Evolutionary conservation across 2,888 invertebrate genomes (phyloP).

Genomic region (Cyaniris semiargus): DNA sequence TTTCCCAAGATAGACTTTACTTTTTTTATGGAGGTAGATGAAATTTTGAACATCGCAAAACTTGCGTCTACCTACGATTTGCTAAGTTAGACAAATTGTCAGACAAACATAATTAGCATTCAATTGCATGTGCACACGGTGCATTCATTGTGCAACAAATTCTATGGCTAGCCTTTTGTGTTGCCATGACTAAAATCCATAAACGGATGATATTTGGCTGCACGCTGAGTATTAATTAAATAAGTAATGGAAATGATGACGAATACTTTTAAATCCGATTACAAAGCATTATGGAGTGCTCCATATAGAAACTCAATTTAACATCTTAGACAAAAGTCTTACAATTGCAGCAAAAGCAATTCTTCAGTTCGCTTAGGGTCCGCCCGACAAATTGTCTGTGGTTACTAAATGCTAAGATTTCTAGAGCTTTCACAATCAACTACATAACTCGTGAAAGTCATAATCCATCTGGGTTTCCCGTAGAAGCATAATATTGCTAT

Average conservation of each 20-base stretch:
- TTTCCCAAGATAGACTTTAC: background rate
- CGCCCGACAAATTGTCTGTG: background rate
- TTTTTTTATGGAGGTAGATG: background rate
- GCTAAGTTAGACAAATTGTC: slow-evolving; percentile 20
- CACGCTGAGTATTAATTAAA: background rate
- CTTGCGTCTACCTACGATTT: background rate
- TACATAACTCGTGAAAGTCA: background rate
- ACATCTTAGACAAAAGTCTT: background rate
- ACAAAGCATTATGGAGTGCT: background rate
- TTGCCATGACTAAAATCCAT: slow-evolving; percentile 35
- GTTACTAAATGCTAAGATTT: background rate
- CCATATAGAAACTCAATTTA: background rate
- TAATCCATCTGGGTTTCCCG: background rate
- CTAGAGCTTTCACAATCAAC: background rate
- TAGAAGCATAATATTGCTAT: background rate
- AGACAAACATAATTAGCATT: slow-evolving; percentile 46
- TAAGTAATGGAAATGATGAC: background rate
- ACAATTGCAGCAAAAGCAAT: background rate
- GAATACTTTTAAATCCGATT: background rate
- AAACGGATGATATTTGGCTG: slow-evolving; percentile 32
- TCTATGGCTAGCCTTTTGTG: slow-evolving; percentile 27
- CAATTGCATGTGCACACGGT: slow-evolving; percentile 44
- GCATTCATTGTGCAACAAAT: slow-evolving; percentile 43
- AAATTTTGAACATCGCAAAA: background rate
- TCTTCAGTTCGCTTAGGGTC: background rate